Evolutionary conservation across 2,113 vertebrate species (phyloP).

Genomic region (Apaloderma vittatum): DNA sequence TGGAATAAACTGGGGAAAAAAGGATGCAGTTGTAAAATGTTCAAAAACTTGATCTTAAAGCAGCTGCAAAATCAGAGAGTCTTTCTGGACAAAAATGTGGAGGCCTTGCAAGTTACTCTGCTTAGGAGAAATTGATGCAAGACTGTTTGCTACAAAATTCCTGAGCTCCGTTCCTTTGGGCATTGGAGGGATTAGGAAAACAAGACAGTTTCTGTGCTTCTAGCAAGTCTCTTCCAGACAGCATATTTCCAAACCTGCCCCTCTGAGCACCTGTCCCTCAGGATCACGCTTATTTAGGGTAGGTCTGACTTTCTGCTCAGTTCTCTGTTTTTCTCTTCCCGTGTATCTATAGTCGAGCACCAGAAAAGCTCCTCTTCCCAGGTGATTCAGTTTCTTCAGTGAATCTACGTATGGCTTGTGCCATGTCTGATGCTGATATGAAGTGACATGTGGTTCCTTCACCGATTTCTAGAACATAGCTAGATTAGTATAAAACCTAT

Average conservation of each 20-base stretch:
- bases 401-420: not conserved
- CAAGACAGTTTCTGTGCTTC: not conserved
- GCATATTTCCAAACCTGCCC: not conserved
- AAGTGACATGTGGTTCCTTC: not conserved
- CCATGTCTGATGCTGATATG: not conserved
- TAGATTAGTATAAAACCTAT: not conserved
- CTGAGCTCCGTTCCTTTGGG: not conserved
- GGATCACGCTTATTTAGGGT: not conserved
- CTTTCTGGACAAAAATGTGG: not conserved
- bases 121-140: not conserved
- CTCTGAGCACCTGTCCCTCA: not conserved
- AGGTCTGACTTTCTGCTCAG: not conserved
- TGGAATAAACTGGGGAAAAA: not conserved
- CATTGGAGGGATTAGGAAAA: conserved; percentile 25
- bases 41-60: not conserved
- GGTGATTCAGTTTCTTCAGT: not conserved
- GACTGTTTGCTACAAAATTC: not conserved
- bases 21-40: not conserved
- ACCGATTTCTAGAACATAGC: not conserved
- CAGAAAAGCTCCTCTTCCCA: not conserved
- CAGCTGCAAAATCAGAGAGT: not conserved
- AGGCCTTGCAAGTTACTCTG: not conserved
- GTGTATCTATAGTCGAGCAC: not conserved
- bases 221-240: not conserved
- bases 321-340: not conserved